These are phyloP conservation scores for Marisa cornuarietis DNA, from an alignment of 1,140 invertebrate species.

Conservation along the genomic window DNA sequence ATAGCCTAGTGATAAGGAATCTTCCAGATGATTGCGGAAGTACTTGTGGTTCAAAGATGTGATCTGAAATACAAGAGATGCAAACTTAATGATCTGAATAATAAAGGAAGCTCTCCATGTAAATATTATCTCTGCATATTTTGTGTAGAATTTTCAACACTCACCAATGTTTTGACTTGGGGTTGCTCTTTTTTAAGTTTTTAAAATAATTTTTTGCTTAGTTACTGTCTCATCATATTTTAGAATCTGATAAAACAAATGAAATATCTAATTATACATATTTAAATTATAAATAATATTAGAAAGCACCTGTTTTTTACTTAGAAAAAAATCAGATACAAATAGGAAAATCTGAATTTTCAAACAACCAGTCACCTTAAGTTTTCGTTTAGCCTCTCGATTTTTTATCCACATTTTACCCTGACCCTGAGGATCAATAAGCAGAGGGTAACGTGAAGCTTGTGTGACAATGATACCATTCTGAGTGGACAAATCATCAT, in stretches of 20 bases:
- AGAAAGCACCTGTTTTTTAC: no score
- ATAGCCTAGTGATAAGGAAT: constrained; percentile 87
- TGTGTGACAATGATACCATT: constrained; percentile 86
- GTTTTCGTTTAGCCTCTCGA: constrained; percentile 86
- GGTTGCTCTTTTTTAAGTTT: no score
- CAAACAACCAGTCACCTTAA: constrained; percentile 72
- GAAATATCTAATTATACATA: no score
- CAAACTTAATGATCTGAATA: not conserved
- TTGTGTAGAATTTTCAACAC: not conserved
- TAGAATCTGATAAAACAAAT: no score
- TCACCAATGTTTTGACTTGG: no score
- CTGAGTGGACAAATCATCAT: constrained; percentile 84
- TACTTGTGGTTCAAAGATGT: constrained; percentile 96
- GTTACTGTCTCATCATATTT: no score
- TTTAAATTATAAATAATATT: no score
- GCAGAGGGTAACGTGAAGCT: constrained; percentile 82
- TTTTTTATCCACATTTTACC: constrained; percentile 71
- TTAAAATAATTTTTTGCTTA: no score
- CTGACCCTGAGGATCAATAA: constrained; percentile 90
- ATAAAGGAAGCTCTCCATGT: not conserved
- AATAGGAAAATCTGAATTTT: no score
- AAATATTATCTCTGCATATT: not conserved
- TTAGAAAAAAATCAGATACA: no score
- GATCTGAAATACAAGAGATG: constrained; percentile 68
- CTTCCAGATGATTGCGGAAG: constrained; percentile 93